A percentile compares a stretch with the other conserved stretches of the same genome.
Conservation (phyloP, 2,888 invertebrate species). For the Nephrotoma guestfalica region DNA sequence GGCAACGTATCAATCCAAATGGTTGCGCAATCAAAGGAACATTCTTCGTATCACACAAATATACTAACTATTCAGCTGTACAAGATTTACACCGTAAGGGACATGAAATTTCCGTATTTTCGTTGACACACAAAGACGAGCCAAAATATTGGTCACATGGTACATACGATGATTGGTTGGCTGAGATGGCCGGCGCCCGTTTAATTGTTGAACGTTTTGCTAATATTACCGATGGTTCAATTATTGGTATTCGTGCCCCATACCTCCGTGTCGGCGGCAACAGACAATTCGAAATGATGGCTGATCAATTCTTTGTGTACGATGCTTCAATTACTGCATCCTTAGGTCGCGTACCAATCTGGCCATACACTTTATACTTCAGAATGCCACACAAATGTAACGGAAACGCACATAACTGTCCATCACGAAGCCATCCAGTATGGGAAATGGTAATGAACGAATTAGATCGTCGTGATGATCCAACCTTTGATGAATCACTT, state of each 20-base stretch:
- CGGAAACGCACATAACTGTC: constrained; percentile 87
- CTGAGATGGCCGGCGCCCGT: constrained; percentile 86
- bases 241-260: constrained; percentile 78
- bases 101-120: constrained; percentile 85
- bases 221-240: constrained; percentile 82
- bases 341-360: constrained; percentile 76
- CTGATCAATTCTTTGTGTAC: constrained; percentile 85
- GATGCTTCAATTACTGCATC: constrained; percentile 91
- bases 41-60: constrained; percentile 86
- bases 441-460: constrained; percentile 98
- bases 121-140: constrained; percentile 83
- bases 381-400: constrained; percentile 92
- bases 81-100: constrained; percentile 81
- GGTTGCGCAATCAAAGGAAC: constrained; percentile 80
- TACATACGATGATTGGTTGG: constrained; percentile 81
- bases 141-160: constrained; percentile 83
- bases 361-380: constrained; percentile 96
- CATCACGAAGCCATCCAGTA: constrained; percentile 77
- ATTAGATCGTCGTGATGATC: constrained; percentile 83
- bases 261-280: constrained; percentile 85
- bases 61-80: constrained; percentile 78
- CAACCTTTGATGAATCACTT: constrained; percentile 81
- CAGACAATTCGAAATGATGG: constrained; percentile 95
- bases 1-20: constrained; percentile 72
- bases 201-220: constrained; percentile 78